A percentile compares a stretch with the other conserved stretches of the same genome.
Evolutionary conservation across 2,797 vertebrate genomes (phyloP).

Genomic region (Merluccius polli): DNA sequence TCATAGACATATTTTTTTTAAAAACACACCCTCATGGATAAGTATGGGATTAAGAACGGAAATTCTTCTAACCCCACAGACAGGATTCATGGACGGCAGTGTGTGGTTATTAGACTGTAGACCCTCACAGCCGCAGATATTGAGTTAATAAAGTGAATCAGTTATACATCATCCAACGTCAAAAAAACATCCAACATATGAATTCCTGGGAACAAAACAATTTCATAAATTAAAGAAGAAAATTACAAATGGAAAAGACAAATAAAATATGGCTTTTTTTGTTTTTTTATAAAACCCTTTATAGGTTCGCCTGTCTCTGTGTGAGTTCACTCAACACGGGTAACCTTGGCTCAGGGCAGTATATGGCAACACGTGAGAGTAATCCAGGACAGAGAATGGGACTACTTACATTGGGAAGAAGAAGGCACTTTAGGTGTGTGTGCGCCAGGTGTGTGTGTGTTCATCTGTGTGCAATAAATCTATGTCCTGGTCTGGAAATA

Average conservation of each 20-base stretch:
- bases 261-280: too few relatives aligned
- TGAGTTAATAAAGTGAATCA: constrained; percentile 2
- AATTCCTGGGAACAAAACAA: background rate
- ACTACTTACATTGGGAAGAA: background rate
- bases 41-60: too few relatives aligned
- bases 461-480: too few relatives aligned
- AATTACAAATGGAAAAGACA: background rate
- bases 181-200: background rate
- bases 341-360: background rate
- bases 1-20: too few relatives aligned
- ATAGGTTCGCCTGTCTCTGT: background rate
- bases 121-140: background rate
- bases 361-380: background rate
- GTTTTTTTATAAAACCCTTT: background rate
- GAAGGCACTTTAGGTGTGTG: constrained; percentile 20
- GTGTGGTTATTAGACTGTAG: background rate
- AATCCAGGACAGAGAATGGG: background rate
- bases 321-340: background rate
- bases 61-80: background rate
- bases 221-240: background rate
- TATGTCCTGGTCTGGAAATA: background rate
- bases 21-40: too few relatives aligned
- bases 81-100: too few relatives aligned
- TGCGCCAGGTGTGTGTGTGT: too few relatives aligned
- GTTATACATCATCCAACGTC: background rate